Percentiles rank a stretch among this genome's conserved stretches.
phyloP scores from a whole-genome alignment of 2,113 vertebrate genomes.

The Henicopernis longicauda region DNA sequence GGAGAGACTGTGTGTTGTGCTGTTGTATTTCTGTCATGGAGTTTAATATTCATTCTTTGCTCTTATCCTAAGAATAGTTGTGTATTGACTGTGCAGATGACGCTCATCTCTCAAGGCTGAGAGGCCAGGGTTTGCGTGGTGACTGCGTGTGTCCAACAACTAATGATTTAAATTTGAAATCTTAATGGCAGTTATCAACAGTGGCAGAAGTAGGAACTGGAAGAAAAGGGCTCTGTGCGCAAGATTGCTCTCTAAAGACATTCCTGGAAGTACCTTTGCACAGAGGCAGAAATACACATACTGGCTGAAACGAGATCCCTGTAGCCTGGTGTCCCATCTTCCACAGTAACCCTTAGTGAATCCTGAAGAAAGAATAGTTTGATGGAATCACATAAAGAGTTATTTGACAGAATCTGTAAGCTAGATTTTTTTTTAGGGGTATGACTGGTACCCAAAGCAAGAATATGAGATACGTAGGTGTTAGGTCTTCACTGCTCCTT shows the following conservation, averaged over 20 bases:
- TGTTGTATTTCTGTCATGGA: background rate
- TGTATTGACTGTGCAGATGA: background rate
- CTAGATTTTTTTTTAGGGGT: background rate
- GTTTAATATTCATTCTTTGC: background rate
- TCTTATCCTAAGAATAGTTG: background rate
- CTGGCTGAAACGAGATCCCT: background rate
- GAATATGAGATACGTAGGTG: background rate
- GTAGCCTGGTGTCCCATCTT: background rate
- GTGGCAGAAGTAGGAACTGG: background rate
- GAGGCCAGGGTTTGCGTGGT: fast-evolving
- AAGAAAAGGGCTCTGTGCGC: background rate
- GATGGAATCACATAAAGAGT: background rate
- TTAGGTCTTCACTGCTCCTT: background rate
- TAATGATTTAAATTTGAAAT: background rate
- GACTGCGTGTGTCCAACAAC: fast-evolving
- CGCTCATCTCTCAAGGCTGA: background rate
- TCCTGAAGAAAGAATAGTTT: background rate
- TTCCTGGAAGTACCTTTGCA: background rate
- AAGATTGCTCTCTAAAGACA: background rate
- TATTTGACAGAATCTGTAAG: background rate
- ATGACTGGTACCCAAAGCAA: background rate
- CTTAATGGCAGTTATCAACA: background rate
- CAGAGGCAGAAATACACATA: background rate
- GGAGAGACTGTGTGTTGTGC: background rate
- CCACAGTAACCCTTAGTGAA: background rate